Evolutionary conservation across 2,888 invertebrate species (phyloP).

Genomic region (Cryptocephalus moraei): DNA sequence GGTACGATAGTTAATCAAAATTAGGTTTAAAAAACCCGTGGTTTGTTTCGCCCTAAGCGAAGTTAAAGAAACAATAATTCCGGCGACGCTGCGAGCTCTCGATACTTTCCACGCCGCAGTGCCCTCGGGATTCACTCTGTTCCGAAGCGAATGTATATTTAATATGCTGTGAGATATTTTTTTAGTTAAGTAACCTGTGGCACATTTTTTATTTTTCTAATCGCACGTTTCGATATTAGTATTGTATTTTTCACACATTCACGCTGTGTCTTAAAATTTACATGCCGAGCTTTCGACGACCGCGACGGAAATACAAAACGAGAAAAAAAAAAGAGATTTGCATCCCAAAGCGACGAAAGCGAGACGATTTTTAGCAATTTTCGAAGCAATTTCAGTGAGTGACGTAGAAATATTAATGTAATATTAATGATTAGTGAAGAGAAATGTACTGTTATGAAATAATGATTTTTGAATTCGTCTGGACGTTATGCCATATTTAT

Average conservation of each 20-base stretch:
- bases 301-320: slow-evolving; percentile 7
- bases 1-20: not conserved
- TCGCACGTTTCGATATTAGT: slow-evolving; percentile 25
- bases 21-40: not conserved
- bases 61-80: not conserved
- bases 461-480: slow-evolving; percentile 14
- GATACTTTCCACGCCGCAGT: not conserved
- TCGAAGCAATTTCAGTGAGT: slow-evolving; percentile 30
- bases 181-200: slow-evolving; percentile 14
- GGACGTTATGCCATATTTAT: slow-evolving; percentile 29
- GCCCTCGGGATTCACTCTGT: not conserved
- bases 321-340: too few relatives aligned
- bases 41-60: not conserved
- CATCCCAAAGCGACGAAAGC: slow-evolving; percentile 9
- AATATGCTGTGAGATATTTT: slow-evolving; percentile 19
- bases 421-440: slow-evolving; percentile 13
- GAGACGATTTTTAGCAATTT: slow-evolving; percentile 23
- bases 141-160: too few relatives aligned
- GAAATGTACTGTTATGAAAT: slow-evolving; percentile 8
- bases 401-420: slow-evolving; percentile 18
- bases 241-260: slow-evolving; percentile 33
- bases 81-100: not conserved
- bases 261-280: slow-evolving; percentile 35
- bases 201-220: slow-evolving; percentile 26
- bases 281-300: slow-evolving; percentile 23